Evolutionary conservation across 2,888 invertebrate genomes (phyloP).

Genomic region (Zootermopsis nevadensis): DNA sequence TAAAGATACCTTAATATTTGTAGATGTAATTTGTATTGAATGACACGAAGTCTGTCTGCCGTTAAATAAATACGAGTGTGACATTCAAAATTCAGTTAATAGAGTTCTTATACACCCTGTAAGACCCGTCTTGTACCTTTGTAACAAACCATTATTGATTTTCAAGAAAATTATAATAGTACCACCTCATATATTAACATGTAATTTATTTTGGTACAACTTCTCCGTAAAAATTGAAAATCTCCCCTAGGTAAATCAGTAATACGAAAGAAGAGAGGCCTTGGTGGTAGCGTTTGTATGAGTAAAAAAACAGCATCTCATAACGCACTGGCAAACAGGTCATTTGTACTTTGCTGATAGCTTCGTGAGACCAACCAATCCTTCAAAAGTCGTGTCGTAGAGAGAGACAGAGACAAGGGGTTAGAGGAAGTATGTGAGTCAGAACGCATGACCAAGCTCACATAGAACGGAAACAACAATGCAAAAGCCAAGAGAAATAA

Average conservation of each 20-base stretch:
- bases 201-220: conserved; percentile 10
- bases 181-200: not conserved
- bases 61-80: no score
- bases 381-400: conserved; percentile 24
- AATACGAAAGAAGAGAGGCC: not conserved
- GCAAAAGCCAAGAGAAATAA: not conserved
- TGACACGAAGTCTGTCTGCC: no score
- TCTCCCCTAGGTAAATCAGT: conserved; percentile 13
- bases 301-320: conserved; percentile 34
- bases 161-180: not conserved
- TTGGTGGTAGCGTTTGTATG: not conserved
- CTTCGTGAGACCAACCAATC: conserved; percentile 48
- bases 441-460: not conserved
- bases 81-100: no score
- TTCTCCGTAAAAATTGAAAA: conserved; percentile 1
- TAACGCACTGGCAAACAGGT: conserved; percentile 47
- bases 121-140: not conserved
- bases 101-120: not conserved
- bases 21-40: no score
- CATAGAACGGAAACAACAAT: conserved; percentile 1
- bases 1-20: no score
- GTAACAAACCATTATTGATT: not conserved
- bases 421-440: not conserved
- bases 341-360: conserved; percentile 48
- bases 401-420: conserved; percentile 23